These are phyloP conservation scores for Plotosus lineatus DNA, from an alignment of 2,113 vertebrate species.

Conservation along the genomic window DNA sequence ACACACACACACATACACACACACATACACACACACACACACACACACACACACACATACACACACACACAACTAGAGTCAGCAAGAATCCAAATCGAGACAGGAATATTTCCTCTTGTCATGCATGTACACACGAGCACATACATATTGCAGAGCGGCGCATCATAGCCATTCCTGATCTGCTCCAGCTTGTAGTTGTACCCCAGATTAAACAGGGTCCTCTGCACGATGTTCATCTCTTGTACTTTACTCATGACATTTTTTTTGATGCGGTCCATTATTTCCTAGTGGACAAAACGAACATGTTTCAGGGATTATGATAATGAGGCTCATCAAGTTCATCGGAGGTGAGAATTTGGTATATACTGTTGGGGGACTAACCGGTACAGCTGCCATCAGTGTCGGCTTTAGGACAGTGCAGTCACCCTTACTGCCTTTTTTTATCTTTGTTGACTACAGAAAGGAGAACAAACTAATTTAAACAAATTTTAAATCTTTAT, in stretches of 20 bases:
- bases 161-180: slow-evolving; percentile 93
- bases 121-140: slow-evolving; percentile 39
- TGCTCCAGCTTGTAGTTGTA: slow-evolving; percentile 96
- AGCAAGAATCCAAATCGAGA: neutral
- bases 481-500: too few species aligned
- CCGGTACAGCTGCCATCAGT: slow-evolving; percentile 95
- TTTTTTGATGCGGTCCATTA: slow-evolving; percentile 98
- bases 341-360: neutral
- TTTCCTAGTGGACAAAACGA: slow-evolving; percentile 78
- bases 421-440: slow-evolving; percentile 96
- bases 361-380: slow-evolving; percentile 62
- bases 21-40: slow-evolving; percentile 33
- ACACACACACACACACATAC: slow-evolving; percentile 26
- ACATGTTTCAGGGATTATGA: neutral
- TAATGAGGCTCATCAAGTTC: neutral
- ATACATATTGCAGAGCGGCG: slow-evolving; percentile 94
- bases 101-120: neutral
- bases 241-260: slow-evolving; percentile 98
- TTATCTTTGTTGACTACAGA: slow-evolving; percentile 93
- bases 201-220: slow-evolving; percentile 90
- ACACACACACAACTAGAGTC: slow-evolving; percentile 25
- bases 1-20: slow-evolving; percentile 29
- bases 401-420: slow-evolving; percentile 85
- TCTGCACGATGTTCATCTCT: slow-evolving; percentile 93
- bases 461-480: neutral